Conservation (phyloP, 2,113 vertebrate genomes). For the Dissostichus mawsoni region DNA sequence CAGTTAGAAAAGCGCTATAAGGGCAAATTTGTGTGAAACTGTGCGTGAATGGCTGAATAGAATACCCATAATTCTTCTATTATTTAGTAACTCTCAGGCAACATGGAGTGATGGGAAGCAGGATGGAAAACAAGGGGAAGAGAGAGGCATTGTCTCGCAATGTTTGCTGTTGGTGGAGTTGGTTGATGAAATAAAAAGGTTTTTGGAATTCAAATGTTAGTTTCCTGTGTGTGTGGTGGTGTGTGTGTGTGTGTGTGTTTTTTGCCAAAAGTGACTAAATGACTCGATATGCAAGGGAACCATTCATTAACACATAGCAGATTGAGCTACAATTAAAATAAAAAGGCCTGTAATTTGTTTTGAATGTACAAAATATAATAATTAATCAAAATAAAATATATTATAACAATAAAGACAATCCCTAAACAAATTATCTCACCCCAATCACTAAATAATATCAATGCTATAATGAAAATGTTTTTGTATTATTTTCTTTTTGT, state of each 20-base stretch:
- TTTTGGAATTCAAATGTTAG: neutral
- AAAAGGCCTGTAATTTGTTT: neutral
- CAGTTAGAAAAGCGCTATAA: constrained; percentile 79
- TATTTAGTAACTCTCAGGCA: constrained; percentile 82
- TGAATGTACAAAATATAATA: too few relatives aligned
- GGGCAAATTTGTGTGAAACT: constrained; percentile 84
- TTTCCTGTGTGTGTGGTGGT: too few relatives aligned
- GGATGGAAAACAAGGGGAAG: constrained; percentile 33
- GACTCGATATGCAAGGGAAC: neutral
- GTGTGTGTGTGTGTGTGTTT: neutral
- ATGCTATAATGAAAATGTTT: too few relatives aligned
- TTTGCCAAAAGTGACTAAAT: neutral
- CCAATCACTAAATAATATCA: too few relatives aligned
- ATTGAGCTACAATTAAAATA: neutral
- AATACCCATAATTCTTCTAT: constrained; percentile 82
- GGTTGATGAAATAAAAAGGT: constrained; percentile 1
- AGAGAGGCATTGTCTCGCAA: constrained; percentile 34
- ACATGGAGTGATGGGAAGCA: constrained; percentile 69
- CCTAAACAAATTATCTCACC: too few relatives aligned
- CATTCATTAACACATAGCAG: too few relatives aligned
- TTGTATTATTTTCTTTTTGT: too few relatives aligned
- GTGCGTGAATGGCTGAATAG: constrained; percentile 80
- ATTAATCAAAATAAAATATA: neutral
- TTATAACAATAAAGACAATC: too few relatives aligned
- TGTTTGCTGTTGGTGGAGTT: constrained; percentile 23